These are phyloP conservation scores for Drosophila pseudoobscura DNA, from an alignment of 1,140 invertebrate species.

Conservation along the genomic window DNA sequence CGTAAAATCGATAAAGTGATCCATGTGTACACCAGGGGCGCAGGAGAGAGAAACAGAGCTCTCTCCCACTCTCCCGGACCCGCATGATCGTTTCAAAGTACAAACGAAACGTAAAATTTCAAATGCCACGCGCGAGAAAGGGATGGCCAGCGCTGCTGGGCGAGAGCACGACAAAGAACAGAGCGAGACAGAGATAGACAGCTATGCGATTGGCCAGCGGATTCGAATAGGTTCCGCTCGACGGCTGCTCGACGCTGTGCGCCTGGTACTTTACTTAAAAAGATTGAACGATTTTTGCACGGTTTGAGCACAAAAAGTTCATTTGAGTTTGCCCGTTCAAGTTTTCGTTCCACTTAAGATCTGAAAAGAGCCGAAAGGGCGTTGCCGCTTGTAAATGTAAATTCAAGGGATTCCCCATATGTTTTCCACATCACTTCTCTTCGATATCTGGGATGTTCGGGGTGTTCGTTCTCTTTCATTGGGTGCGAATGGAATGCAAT, in stretches of 20 bases:
- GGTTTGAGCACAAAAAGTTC: slow-evolving; percentile 70
- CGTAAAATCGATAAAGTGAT: slow-evolving; percentile 85
- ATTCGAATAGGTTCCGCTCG: slow-evolving; percentile 41
- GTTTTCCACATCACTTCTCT: slow-evolving; percentile 10
- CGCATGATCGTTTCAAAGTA: slow-evolving; percentile 64
- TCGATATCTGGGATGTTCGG: slow-evolving; percentile 1
- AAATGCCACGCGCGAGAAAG: slow-evolving; percentile 21
- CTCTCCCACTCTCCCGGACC: slow-evolving; percentile 24
- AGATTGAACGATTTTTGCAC: slow-evolving; percentile 83
- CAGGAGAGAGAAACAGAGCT: slow-evolving; percentile 35
- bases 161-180: neutral
- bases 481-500: slow-evolving; percentile 37
- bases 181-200: slow-evolving; percentile 38
- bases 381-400: neutral
- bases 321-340: slow-evolving; percentile 39
- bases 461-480: slow-evolving; percentile 14
- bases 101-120: slow-evolving; percentile 39
- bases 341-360: slow-evolving; percentile 15
- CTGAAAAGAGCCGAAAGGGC: neutral
- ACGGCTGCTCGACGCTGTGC: slow-evolving; percentile 29
- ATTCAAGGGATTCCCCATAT: neutral
- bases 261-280: slow-evolving; percentile 67
- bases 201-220: neutral
- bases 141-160: slow-evolving; percentile 17
- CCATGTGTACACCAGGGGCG: slow-evolving; percentile 68